Percentiles rank a stretch among this genome's conserved stretches.
These are phyloP conservation scores for Natator depressus DNA, from an alignment of 2,113 vertebrate species.

Conservation along the genomic window DNA sequence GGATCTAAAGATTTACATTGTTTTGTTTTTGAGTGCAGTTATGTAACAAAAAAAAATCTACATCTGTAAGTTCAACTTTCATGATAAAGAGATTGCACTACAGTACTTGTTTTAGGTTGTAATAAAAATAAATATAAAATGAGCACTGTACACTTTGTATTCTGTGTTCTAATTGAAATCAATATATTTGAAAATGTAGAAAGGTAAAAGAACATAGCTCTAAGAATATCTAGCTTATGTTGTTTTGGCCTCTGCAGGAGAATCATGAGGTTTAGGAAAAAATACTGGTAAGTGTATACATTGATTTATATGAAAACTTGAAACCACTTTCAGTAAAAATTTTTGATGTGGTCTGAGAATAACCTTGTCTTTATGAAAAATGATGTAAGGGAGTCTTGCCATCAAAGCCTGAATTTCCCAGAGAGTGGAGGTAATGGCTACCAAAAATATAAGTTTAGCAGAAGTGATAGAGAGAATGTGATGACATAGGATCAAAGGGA, in stretches of 20 bases:
- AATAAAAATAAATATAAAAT: too few species aligned
- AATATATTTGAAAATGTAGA: too few species aligned
- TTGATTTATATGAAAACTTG: fast-evolving
- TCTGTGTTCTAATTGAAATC: too few species aligned
- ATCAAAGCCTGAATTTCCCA: conserved; percentile 57
- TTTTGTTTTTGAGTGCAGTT: too few species aligned
- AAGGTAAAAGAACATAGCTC: not conserved
- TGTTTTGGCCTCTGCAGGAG: not conserved
- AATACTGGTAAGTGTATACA: not conserved
- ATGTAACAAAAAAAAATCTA: too few species aligned
- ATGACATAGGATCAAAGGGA: conserved; percentile 58
- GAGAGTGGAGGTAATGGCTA: conserved; percentile 61
- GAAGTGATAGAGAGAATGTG: conserved; percentile 56
- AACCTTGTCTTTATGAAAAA: not conserved
- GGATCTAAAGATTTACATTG: too few species aligned
- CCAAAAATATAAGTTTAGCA: conserved; percentile 60
- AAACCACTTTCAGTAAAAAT: not conserved
- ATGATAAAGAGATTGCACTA: too few species aligned
- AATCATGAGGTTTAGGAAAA: not conserved
- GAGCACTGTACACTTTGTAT: too few species aligned
- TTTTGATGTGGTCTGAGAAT: not conserved
- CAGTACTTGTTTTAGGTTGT: too few species aligned
- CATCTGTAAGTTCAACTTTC: too few species aligned
- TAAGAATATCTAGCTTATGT: not conserved
- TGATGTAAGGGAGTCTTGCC: not conserved